Evolutionary conservation across 2,888 invertebrate genomes (phyloP).

Genomic region (Drosophila acutilabella): DNA sequence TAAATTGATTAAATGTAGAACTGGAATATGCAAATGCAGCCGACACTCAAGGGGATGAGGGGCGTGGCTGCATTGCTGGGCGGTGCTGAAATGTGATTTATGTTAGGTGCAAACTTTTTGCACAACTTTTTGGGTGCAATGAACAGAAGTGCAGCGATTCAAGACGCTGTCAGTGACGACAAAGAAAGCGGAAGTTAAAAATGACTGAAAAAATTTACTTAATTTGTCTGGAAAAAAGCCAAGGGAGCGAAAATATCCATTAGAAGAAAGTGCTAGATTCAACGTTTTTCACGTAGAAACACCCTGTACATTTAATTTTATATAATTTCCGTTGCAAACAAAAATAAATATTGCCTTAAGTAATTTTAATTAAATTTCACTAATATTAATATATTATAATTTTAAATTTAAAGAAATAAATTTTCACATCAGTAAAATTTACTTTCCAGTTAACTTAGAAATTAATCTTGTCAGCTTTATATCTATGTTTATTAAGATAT

Average conservation of each 20-base stretch:
- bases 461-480: too few relatives aligned
- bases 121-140: slow-evolving; percentile 73
- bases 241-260: slow-evolving; percentile 71
- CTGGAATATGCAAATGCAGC: slow-evolving; percentile 70
- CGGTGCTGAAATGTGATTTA: slow-evolving; percentile 69
- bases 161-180: slow-evolving; percentile 57
- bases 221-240: slow-evolving; percentile 74
- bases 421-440: too few relatives aligned
- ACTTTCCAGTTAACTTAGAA: too few relatives aligned
- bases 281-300: slow-evolving; percentile 13
- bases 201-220: slow-evolving; percentile 66
- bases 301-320: background rate
- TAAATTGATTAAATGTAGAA: slow-evolving; percentile 77
- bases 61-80: slow-evolving; percentile 56
- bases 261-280: slow-evolving; percentile 68
- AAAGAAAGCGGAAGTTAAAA: slow-evolving; percentile 44
- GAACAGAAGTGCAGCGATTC: slow-evolving; percentile 70
- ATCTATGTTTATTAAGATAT: too few relatives aligned
- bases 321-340: too few relatives aligned
- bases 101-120: slow-evolving; percentile 75
- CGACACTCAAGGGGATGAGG: slow-evolving; percentile 35
- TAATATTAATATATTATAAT: too few relatives aligned
- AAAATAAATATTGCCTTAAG: too few relatives aligned
- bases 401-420: too few relatives aligned
- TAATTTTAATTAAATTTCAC: too few relatives aligned